Evolutionary conservation across 1,140 invertebrate genomes (phyloP), one percentile per base, ranked within the genome.

Genomic region (Sminthurides bifidus): DNA sequence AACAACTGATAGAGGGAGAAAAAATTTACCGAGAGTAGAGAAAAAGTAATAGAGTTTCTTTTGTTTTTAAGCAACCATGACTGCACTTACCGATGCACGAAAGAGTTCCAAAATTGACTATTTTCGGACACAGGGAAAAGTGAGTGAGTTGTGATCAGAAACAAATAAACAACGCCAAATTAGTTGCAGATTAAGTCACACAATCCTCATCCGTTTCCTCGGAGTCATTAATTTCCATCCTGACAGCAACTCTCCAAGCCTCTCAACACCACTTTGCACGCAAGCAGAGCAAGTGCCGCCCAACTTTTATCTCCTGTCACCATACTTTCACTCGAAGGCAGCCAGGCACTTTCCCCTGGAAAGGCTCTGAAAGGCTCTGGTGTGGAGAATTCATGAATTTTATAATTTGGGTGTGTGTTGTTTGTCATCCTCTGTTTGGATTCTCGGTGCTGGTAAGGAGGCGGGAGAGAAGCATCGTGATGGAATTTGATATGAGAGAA

Each of bases 61-160:
- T 12, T 50, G 31, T 50, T 12, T 35, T 52, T 40, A 58, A 61
- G 56, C 52, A 58, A 61, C 56, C 46, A 35, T 48, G 52, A 52
- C 52, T 52, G 40, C 52, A 61, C 87, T 90, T 91, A 91, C 87
- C 87, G 84, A 83, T 85, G 86, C 82, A 83, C 85, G 85, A 90
- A 90, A 81, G 84, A 88, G 83, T 84, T 89, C 87, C 87, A 91
- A 85, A 89, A 91, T 82, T 85, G 84, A 86, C 87, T 90, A 87
- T 89, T 60, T 63, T 60, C 59, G 76, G 75, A 75, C 59, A 66
- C 62, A 62, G 59, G 59, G 65, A 59, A 66, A 65, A 65, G 66
- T 65, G 63, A 60, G 66, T 63, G 63, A 65, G 66, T 65, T 58
- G 59, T 64, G 61, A 64, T 64, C 58, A 64, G 61, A 64, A 64